phyloP scores from a whole-genome alignment of 2,113 vertebrate genomes.

The Tor tambroides region DNA sequence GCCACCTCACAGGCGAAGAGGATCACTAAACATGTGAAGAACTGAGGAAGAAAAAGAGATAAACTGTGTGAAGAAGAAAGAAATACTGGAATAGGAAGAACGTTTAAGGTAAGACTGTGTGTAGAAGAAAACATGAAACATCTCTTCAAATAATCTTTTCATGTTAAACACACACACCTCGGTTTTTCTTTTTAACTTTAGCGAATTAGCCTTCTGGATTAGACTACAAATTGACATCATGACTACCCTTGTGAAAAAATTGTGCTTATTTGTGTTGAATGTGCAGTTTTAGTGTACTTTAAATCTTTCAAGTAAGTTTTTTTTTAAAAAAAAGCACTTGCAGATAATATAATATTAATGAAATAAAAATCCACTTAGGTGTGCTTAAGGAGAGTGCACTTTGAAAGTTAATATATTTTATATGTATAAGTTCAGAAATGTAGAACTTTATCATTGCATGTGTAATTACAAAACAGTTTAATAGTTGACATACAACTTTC shows the following conservation, averaged over 20 bases:
- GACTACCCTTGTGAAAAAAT: not conserved
- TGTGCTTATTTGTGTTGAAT: not conserved
- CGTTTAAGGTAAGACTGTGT: not conserved
- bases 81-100: not conserved
- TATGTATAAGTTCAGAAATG: too few relatives aligned
- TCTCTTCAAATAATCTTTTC: too few relatives aligned
- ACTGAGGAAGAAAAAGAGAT: conserved; percentile 72
- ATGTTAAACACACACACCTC: too few relatives aligned
- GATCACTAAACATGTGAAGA: conserved; percentile 94
- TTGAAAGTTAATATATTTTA: not conserved
- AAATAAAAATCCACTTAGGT: not conserved
- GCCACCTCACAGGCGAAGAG: conserved; percentile 96
- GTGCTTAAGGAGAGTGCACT: not conserved
- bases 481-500: not conserved
- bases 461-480: not conserved
- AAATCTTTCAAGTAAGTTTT: not conserved
- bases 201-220: not conserved
- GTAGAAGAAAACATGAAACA: too few relatives aligned
- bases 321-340: not conserved
- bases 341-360: not conserved
- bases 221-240: not conserved
- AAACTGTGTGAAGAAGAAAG: not conserved
- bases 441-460: not conserved
- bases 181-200: not conserved
- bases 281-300: not conserved